Evolutionary conservation across 2,113 vertebrate species (phyloP), one percentile per base, ranked within the genome.

Genomic region (Pardalotus punctatus): DNA sequence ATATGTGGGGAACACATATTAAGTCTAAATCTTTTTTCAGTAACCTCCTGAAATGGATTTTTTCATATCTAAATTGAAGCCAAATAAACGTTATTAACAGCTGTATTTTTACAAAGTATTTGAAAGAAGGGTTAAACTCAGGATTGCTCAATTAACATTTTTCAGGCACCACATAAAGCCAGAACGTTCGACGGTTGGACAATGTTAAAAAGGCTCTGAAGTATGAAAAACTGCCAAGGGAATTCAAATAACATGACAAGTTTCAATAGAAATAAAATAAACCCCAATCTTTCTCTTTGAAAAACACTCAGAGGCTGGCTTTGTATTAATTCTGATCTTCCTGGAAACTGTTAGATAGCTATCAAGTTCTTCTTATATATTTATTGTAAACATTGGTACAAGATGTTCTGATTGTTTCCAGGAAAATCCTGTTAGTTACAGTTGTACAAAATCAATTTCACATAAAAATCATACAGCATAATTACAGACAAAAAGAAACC

Each of bases 341-440:
- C 82, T 96, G 92, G 89, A 88, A 95, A 94, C 71, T 81, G 74
- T 88, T 89, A 95, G 95, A 90, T 91, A 94, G 86, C 67, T 95
- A 97, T 97, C 96, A 88, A 74, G 90, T 95, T 95, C 80, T 94
- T 81, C 94, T 78, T 81, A 90, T 25, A 57, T 95, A 94, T 93
- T 97, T 96, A 90, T 94, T 93, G 89, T 93, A 97, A 97, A 94
- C 96, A 97, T 95, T 92, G 79, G 85, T 96, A 97, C 94, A 97
- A 97, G 93, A 96, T 95, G 92, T 92, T 77, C 90, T 89, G 85
- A 96, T 90, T 97, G 89, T 86, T 96, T 97, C 93, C 96, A 97
- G 94, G 91, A 88, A 97, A 97, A 97, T 96, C 91, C 91, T 87
- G 88, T 96, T 97, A 96, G 96, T 96, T 94, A 96, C 92, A 95